Evolutionary conservation across 1,140 invertebrate genomes (phyloP).

Genomic region (Atta cephalotes): DNA sequence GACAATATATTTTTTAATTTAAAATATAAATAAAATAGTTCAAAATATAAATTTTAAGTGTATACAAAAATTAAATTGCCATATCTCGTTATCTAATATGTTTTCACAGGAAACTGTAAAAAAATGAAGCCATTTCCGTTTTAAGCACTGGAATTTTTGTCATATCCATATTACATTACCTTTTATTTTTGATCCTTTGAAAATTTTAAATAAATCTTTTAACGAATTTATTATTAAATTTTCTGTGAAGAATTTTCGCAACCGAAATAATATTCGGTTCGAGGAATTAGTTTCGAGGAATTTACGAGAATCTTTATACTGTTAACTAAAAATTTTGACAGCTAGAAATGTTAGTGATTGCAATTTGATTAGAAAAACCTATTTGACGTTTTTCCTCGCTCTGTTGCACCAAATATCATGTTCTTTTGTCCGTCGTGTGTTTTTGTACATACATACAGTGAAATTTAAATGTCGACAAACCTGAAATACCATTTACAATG

Average conservation of each 20-base stretch:
- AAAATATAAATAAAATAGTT: no score
- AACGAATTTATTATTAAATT: constrained; percentile 15
- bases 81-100: background rate
- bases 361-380: constrained; percentile 9
- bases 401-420: background rate
- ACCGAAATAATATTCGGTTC: background rate
- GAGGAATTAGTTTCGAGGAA: no score
- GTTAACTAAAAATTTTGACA: constrained; percentile 29
- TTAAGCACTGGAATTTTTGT: background rate
- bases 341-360: background rate
- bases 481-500: background rate
- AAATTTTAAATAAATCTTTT: background rate
- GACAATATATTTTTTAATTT: background rate
- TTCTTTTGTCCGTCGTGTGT: constrained; percentile 19
- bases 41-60: background rate
- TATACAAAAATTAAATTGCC: background rate
- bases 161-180: background rate
- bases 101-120: no score
- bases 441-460: background rate
- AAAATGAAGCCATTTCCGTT: background rate
- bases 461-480: constrained; percentile 16
- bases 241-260: background rate
- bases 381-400: background rate
- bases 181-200: background rate
- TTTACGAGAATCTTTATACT: constrained; percentile 17